phyloP scores from a whole-genome alignment of 2,888 invertebrate species.

The Volucella inflata region DNA sequence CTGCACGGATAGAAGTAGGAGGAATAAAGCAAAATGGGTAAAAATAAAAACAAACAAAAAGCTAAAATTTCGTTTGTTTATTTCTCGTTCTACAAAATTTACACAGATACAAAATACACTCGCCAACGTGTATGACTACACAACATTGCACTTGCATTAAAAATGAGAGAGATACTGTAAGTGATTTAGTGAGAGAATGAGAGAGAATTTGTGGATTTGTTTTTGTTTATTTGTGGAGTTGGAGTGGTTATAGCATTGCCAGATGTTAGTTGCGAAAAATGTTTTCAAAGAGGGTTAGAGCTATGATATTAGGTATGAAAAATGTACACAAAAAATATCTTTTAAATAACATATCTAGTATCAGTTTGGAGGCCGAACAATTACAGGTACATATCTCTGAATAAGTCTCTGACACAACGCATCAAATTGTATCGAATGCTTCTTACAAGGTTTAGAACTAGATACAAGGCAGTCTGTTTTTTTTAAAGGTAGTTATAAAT shows the following conservation, averaged over 20 bases:
- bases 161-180: conserved; percentile 1
- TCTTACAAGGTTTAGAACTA: too few relatives aligned
- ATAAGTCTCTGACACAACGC: too few relatives aligned
- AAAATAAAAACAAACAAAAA: conserved; percentile 38
- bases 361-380: too few relatives aligned
- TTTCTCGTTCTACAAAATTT: conserved; percentile 46
- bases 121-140: neutral
- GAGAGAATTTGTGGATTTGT: conserved; percentile 15
- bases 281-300: neutral
- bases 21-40: conserved; percentile 15
- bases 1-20: conserved; percentile 4
- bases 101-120: conserved; percentile 21
- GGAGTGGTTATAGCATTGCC: conserved; percentile 20
- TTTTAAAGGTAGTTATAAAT: too few relatives aligned
- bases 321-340: too few relatives aligned
- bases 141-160: conserved; percentile 5
- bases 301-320: too few relatives aligned
- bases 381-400: too few relatives aligned
- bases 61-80: conserved; percentile 57
- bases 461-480: too few relatives aligned
- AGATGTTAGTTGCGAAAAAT: neutral
- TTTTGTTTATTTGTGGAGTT: neutral
- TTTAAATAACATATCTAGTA: too few relatives aligned
- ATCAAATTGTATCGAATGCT: too few relatives aligned
- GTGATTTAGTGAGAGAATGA: neutral